Evolutionary conservation across 2,797 vertebrate genomes (phyloP).

Genomic region (Hydrocynus forskahlii): DNA sequence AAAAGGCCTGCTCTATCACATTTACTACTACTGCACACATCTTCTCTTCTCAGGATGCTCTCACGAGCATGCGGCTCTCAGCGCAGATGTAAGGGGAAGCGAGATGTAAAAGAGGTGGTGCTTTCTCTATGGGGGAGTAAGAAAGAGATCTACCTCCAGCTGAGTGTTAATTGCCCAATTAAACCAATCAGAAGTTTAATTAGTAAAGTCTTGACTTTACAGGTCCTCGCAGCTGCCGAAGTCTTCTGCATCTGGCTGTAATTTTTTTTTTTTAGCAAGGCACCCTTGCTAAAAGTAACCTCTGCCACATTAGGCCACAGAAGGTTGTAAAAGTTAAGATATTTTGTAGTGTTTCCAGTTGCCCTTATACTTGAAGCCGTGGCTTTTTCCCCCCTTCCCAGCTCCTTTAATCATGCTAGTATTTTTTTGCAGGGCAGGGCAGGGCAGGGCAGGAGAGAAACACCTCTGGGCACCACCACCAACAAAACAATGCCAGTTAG

Average conservation of each 20-base stretch:
- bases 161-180: constrained; percentile 82
- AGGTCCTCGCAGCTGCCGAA: constrained; percentile 24
- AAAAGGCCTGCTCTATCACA: not conserved
- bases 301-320: not conserved
- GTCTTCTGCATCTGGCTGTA: constrained; percentile 3
- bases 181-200: constrained; percentile 83
- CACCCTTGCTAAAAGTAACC: not conserved
- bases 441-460: too few relatives aligned
- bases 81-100: not conserved
- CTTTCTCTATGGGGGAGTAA: constrained; percentile 40
- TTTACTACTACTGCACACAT: constrained; percentile 5
- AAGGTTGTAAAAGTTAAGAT: not conserved
- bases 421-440: too few relatives aligned
- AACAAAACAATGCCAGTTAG: not conserved
- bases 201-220: constrained; percentile 65
- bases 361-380: too few relatives aligned
- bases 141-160: constrained; percentile 67
- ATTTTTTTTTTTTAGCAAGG: not conserved
- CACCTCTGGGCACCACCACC: too few relatives aligned
- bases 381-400: too few relatives aligned
- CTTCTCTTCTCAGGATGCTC: not conserved
- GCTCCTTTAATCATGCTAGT: too few relatives aligned
- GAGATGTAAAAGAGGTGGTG: constrained; percentile 34
- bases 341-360: too few relatives aligned
- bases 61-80: constrained; percentile 13